Evolutionary conservation across 1,140 invertebrate genomes (phyloP), one percentile per base, ranked within the genome.

Genomic region (Penaeus japonicus): DNA sequence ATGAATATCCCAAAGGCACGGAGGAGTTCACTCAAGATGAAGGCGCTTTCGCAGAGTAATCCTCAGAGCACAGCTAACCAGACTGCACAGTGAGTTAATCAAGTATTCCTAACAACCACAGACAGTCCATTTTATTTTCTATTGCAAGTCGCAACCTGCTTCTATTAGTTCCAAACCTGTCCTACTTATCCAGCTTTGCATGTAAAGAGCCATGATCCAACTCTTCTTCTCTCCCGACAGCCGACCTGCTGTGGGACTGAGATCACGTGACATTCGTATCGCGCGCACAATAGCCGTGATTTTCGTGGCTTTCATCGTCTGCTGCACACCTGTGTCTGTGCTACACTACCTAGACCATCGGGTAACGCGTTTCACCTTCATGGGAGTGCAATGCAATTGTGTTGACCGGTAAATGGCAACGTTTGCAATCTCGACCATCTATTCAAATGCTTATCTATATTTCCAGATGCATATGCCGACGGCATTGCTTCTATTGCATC

Each of bases 271-370:
- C 79, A 89, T 90, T 27, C 87, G 90, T 55, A 90, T 90, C 53
- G 90, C 90, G 17, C 84, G 88, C 39, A 90, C 90, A n/a, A 90
- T 90, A 39, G 87, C 83, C 10, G 90, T 89, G 32, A 90, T 90
- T 47, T 90, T 89, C 88, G 54, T 90, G 39, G 90, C 79, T 10
- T 90, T 90, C 88, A 57, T 90, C 18, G 27, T 90, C 10, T 90
- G 90, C 81, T 90, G 90, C 77, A 87, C 87, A 1, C 90, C 90
- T 20, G 90, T 90, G 30, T 87, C 90, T 22, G 55, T 90, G 4
- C 83, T 73, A 10, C 90, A 90, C 81, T 90, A 84, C 65, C 70
- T 89, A 35, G 84, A 82, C 55, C 32, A 32, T 30, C 77, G 39
- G 88, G 88, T 89, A 90, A 57, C 24, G 47, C n/a, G 18, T 3